Percentiles rank a stretch among this genome's conserved stretches.
phyloP scores from a whole-genome alignment of 2,113 vertebrate genomes.

The Sinocyclocheilus rhinocerous region DNA sequence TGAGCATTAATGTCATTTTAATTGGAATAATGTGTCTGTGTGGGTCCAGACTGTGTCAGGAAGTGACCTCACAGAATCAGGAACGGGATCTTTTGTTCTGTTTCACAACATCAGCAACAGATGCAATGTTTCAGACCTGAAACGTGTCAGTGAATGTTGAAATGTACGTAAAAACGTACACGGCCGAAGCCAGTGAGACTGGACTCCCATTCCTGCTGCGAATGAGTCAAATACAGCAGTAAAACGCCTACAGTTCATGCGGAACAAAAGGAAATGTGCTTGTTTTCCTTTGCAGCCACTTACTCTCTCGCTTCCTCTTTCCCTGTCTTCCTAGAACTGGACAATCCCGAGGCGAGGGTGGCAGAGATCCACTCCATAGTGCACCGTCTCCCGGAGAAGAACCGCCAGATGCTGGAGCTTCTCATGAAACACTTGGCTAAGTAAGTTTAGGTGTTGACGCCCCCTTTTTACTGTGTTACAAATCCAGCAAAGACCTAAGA shows the following conservation, averaged over 20 bases:
- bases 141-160: neutral
- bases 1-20: neutral
- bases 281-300: neutral
- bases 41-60: neutral
- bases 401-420: constrained; percentile 95
- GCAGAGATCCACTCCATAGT: constrained; percentile 90
- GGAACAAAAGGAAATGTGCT: neutral
- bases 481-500: constrained; percentile 6
- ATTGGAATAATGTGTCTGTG: constrained; percentile 1
- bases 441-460: constrained; percentile 73
- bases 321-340: constrained; percentile 79
- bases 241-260: neutral
- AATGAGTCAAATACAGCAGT: neutral
- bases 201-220: neutral
- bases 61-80: neutral
- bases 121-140: neutral
- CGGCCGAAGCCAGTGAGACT: neutral
- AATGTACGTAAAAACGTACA: too few species aligned
- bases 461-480: neutral
- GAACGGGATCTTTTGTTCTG: neutral
- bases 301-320: constrained; percentile 23
- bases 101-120: neutral
- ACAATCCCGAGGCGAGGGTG: constrained; percentile 91
- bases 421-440: constrained; percentile 94
- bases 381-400: constrained; percentile 94